A percentile compares a stretch with the other conserved stretches of the same genome.
Conservation (phyloP, 1,140 invertebrate genomes). For the Musca domestica region DNA sequence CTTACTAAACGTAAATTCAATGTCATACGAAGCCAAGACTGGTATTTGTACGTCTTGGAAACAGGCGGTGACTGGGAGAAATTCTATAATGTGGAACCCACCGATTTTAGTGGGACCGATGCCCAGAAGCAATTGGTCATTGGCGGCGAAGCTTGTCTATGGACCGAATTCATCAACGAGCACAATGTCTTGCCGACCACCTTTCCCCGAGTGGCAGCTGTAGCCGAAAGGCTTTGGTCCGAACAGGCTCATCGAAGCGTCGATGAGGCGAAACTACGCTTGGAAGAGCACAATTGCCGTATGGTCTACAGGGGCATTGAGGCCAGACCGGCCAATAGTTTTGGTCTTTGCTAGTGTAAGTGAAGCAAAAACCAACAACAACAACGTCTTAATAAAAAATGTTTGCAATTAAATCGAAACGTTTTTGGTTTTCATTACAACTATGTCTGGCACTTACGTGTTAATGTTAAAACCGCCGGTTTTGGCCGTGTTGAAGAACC, state of each 20-base stretch:
- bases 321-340: slow-evolving; percentile 70
- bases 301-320: slow-evolving; percentile 72
- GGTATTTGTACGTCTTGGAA: slow-evolving; percentile 79
- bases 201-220: slow-evolving; percentile 78
- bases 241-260: not conserved
- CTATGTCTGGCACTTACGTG: slow-evolving; percentile 40
- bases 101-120: slow-evolving; percentile 57
- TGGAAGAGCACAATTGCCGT: slow-evolving; percentile 83
- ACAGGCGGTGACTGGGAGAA: slow-evolving; percentile 74
- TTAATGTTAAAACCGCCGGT: slow-evolving; percentile 25
- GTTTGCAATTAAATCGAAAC: not conserved
- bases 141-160: slow-evolving; percentile 92
- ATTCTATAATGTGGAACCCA: slow-evolving; percentile 77
- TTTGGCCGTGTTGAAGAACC: slow-evolving; percentile 45
- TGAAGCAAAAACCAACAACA: not conserved
- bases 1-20: slow-evolving; percentile 23
- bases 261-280: slow-evolving; percentile 57
- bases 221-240: slow-evolving; percentile 84
- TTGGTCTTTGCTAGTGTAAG: slow-evolving; percentile 60
- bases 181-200: slow-evolving; percentile 61
- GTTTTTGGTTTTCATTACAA: not conserved
- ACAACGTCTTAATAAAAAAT: too few species aligned
- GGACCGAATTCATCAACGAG: slow-evolving; percentile 81
- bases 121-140: slow-evolving; percentile 60
- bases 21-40: slow-evolving; percentile 57